These are phyloP conservation scores for Rhinatrema bivittatum DNA, from an alignment of 2,797 vertebrate species.

Conservation along the genomic window DNA sequence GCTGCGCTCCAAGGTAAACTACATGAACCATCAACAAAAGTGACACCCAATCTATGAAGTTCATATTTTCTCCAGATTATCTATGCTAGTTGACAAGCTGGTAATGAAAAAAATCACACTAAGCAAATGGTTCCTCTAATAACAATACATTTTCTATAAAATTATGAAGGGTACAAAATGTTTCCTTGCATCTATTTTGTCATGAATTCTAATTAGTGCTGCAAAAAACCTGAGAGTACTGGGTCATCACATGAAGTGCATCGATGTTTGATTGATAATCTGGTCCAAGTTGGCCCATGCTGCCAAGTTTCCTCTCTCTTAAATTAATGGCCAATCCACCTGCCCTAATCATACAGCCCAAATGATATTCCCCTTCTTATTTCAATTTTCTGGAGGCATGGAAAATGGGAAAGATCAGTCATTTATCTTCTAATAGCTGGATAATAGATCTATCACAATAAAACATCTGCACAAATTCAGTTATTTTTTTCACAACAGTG, in stretches of 20 bases:
- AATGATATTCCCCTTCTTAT: conserved; percentile 81
- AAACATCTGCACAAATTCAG: conserved; percentile 85
- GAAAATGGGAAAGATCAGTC: conserved; percentile 88
- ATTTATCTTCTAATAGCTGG: conserved; percentile 99
- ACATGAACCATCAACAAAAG: conserved; percentile 96
- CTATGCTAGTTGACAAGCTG: conserved; percentile 91
- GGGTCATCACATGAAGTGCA: conserved; percentile 90
- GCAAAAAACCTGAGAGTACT: conserved; percentile 83
- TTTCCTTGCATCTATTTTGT: conserved; percentile 97
- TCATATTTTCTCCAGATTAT: conserved; percentile 89
- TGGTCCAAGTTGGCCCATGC: conserved; percentile 65
- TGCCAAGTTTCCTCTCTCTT: conserved; percentile 63
- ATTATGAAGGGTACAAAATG: conserved; percentile 94
- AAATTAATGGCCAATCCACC: conserved; percentile 90
- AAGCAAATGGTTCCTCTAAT: conserved; percentile 99
- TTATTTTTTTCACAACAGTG: conserved; percentile 49
- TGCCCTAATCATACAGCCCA: conserved; percentile 85
- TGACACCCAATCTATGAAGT: conserved; percentile 92
- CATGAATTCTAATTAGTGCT: conserved; percentile 97
- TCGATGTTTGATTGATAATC: conserved; percentile 85
- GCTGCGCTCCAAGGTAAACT: conserved; percentile 92
- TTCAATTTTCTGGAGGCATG: conserved; percentile 87
- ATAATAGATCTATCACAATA: conserved; percentile 99
- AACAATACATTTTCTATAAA: conserved; percentile 99
- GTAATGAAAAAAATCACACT: conserved; percentile 99